Percentiles rank a stretch among this genome's conserved stretches.
Conservation (phyloP, 2,113 vertebrate species). For the Oncorhynchus mykiss region DNA sequence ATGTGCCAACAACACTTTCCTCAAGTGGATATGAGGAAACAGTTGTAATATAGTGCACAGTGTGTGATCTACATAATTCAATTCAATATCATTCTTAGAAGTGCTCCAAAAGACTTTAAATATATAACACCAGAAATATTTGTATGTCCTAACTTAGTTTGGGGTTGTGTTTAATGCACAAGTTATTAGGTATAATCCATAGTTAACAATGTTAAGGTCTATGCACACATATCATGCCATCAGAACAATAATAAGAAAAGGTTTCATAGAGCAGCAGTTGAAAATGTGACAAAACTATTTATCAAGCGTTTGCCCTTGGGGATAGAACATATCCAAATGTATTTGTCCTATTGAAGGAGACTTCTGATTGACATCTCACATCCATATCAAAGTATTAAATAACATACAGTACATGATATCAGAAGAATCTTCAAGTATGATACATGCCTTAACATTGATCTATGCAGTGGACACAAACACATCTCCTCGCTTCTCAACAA, state of each 20-base stretch:
- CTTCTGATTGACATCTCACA: too few species aligned
- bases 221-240: background rate
- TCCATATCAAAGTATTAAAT: too few species aligned
- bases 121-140: background rate
- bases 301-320: background rate
- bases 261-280: background rate
- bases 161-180: background rate
- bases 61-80: background rate
- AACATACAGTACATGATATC: too few species aligned
- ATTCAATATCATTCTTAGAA: background rate
- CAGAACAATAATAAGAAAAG: background rate
- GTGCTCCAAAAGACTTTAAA: background rate
- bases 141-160: background rate
- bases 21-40: background rate
- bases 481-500: background rate
- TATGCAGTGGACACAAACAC: background rate
- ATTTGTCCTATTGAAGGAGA: too few species aligned
- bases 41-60: slow-evolving; percentile 1
- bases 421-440: too few species aligned
- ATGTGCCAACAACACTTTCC: slow-evolving; percentile 3
- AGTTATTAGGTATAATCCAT: background rate
- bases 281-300: background rate
- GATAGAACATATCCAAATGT: background rate
- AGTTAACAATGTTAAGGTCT: background rate
- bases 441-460: too few species aligned